Conservation (phyloP, 2,797 vertebrate genomes). For the Melanotaenia maccullochi region DNA sequence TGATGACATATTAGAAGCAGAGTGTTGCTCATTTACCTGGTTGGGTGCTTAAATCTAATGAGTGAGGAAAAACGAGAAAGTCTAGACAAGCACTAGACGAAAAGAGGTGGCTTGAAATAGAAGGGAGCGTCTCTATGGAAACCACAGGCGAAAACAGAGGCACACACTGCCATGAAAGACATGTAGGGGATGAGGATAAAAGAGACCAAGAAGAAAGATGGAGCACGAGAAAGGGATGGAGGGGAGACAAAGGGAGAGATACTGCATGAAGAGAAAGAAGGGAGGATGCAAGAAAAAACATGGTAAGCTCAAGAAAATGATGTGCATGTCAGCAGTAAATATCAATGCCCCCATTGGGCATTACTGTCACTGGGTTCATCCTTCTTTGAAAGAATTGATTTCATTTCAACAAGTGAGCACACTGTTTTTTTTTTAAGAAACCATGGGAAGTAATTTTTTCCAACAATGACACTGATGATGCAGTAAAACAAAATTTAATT, state of each 20-base stretch:
- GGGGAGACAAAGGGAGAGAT: constrained; percentile 21
- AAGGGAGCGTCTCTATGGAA: constrained; percentile 81
- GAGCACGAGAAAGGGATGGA: constrained; percentile 17
- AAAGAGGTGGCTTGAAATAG: constrained; percentile 78
- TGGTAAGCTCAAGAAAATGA: constrained; percentile 26
- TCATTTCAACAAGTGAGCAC: constrained; percentile 46
- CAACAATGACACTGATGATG: constrained; percentile 19
- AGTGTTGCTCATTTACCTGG: constrained; percentile 43
- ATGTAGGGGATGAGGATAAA: constrained; percentile 76
- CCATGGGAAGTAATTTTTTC: constrained; percentile 15
- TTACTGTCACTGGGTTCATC: constrained; percentile 48
- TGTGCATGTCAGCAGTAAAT: constrained; percentile 34
- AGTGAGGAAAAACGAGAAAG: constrained; percentile 37
- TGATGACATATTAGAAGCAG: constrained; percentile 7
- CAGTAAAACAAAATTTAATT: constrained; percentile 11
- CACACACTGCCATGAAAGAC: constrained; percentile 71
- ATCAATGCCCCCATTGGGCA: constrained; percentile 49
- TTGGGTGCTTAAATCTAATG: constrained; percentile 53
- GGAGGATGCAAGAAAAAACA: constrained; percentile 24
- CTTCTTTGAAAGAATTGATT: constrained; percentile 60
- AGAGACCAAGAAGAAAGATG: constrained; percentile 41
- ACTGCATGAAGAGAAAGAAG: constrained; percentile 14
- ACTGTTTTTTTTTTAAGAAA: constrained; percentile 24
- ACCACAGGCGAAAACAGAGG: constrained; percentile 73
- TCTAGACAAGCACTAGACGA: constrained; percentile 72